A percentile compares a stretch with the other conserved stretches of the same genome.
Evolutionary conservation across 2,888 invertebrate species (phyloP).

Genomic region (Habroteleia sp.): DNA sequence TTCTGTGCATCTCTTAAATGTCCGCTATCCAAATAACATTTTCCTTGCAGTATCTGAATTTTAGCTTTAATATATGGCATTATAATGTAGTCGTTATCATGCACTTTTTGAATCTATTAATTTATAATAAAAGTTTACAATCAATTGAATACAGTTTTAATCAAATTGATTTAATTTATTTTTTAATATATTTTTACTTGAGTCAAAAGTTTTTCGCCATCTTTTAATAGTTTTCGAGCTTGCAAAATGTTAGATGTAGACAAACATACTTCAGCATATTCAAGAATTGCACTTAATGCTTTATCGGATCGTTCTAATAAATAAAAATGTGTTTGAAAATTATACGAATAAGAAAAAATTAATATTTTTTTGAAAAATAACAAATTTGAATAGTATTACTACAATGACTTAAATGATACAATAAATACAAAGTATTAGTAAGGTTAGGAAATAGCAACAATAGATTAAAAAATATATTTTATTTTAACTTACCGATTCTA

Average conservation of each 20-base stretch:
- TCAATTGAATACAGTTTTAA: too few species aligned
- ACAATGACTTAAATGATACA: too few species aligned
- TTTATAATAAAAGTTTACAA: too few species aligned
- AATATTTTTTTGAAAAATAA: too few species aligned
- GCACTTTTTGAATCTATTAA: slow-evolving; percentile 66
- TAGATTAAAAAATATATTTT: too few species aligned
- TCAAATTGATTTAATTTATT: neutral
- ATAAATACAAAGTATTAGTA: too few species aligned
- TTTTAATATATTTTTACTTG: slow-evolving; percentile 62
- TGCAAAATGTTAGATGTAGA: slow-evolving; percentile 83
- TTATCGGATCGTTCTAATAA: slow-evolving; percentile 45
- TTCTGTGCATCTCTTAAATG: slow-evolving; percentile 78
- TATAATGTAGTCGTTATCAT: slow-evolving; percentile 70
- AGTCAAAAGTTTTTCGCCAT: slow-evolving; percentile 79
- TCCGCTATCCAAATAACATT: slow-evolving; percentile 79
- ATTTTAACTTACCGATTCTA: slow-evolving; percentile 82
- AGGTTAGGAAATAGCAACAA: too few species aligned
- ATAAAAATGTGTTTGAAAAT: neutral
- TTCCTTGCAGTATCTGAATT: slow-evolving; percentile 80
- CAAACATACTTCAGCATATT: slow-evolving; percentile 84
- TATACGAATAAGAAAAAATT: too few species aligned
- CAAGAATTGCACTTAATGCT: slow-evolving; percentile 81
- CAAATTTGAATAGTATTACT: too few species aligned
- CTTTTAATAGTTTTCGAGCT: slow-evolving; percentile 82
- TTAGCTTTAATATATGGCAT: slow-evolving; percentile 79